Conservation (phyloP, 2,888 invertebrate species). For the Clivina fossor region DNA sequence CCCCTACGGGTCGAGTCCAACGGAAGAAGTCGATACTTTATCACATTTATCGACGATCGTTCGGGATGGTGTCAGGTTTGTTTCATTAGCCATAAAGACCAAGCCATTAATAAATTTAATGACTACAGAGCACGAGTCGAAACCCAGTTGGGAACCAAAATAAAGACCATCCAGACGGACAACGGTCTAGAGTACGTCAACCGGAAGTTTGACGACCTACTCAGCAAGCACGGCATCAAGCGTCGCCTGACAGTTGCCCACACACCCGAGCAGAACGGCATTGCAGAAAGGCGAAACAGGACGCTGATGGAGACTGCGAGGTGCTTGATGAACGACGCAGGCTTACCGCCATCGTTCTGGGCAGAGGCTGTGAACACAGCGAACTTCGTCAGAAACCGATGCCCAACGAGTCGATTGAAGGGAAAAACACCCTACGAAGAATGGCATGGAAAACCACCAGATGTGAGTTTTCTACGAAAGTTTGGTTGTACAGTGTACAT, state of each 20-base stretch:
- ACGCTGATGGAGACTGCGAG: slow-evolving; percentile 42
- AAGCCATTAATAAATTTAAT: slow-evolving; percentile 37
- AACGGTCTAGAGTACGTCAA: slow-evolving; percentile 38
- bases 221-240: background rate
- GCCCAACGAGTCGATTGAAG: slow-evolving; percentile 36
- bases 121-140: slow-evolving; percentile 36
- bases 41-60: slow-evolving; percentile 37
- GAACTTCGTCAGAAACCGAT: slow-evolving; percentile 43
- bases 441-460: slow-evolving; percentile 24
- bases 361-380: slow-evolving; percentile 43
- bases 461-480: slow-evolving; percentile 14
- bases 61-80: slow-evolving; percentile 33
- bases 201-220: slow-evolving; percentile 14
- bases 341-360: slow-evolving; percentile 39
- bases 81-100: slow-evolving; percentile 37
- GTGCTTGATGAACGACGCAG: slow-evolving; percentile 40
- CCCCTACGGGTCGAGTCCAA: slow-evolving; percentile 32
- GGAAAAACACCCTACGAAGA: slow-evolving; percentile 30
- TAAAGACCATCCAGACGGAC: slow-evolving; percentile 38
- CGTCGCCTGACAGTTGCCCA: slow-evolving; percentile 30
- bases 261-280: slow-evolving; percentile 41
- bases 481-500: slow-evolving; percentile 19
- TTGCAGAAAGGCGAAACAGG: slow-evolving; percentile 41
- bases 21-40: slow-evolving; percentile 32
- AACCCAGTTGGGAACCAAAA: slow-evolving; percentile 37